A percentile compares a stretch with the other conserved stretches of the same genome.
Conservation (phyloP, 2,888 invertebrate species). For the Ectemnius continuus region DNA sequence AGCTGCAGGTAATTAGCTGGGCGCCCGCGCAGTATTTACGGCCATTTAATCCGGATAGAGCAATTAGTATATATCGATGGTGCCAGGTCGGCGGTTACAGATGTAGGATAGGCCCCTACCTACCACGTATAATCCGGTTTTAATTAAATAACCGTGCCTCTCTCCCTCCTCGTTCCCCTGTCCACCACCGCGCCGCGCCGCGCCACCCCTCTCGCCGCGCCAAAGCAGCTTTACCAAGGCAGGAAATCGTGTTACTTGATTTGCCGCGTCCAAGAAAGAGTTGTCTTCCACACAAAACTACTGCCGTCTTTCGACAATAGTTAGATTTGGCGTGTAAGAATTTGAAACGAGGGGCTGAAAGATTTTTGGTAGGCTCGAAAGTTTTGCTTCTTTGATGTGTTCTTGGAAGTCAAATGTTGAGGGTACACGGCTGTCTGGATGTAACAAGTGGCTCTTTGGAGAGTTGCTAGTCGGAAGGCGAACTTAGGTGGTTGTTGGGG, state of each 20-base stretch:
- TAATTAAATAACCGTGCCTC: constrained; percentile 73
- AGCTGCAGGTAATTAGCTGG: constrained; percentile 54
- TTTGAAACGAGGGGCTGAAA: too few relatives aligned
- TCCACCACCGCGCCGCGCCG: too few relatives aligned
- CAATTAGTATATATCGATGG: constrained; percentile 70
- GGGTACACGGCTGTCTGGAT: too few relatives aligned
- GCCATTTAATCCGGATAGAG: constrained; percentile 66
- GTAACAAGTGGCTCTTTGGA: neutral
- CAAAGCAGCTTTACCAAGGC: neutral
- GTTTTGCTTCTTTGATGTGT: too few relatives aligned
- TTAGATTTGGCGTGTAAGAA: too few relatives aligned
- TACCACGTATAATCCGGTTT: constrained; percentile 73
- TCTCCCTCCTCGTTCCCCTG: constrained; percentile 25
- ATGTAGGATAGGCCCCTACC: constrained; percentile 52
- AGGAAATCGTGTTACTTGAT: too few relatives aligned
- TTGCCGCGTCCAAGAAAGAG: too few relatives aligned
- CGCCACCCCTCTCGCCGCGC: neutral
- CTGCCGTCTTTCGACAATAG: too few relatives aligned
- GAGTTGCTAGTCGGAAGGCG: constrained; percentile 16
- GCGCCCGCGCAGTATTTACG: constrained; percentile 54
- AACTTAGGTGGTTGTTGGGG: constrained; percentile 19
- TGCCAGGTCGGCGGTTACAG: constrained; percentile 59
- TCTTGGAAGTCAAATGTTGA: too few relatives aligned
- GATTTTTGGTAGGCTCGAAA: too few relatives aligned
- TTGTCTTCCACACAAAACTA: neutral